Evolutionary conservation across 2,113 vertebrate genomes (phyloP), one percentile per base, ranked within the genome.

Genomic region (Oreochromis spilurus): DNA sequence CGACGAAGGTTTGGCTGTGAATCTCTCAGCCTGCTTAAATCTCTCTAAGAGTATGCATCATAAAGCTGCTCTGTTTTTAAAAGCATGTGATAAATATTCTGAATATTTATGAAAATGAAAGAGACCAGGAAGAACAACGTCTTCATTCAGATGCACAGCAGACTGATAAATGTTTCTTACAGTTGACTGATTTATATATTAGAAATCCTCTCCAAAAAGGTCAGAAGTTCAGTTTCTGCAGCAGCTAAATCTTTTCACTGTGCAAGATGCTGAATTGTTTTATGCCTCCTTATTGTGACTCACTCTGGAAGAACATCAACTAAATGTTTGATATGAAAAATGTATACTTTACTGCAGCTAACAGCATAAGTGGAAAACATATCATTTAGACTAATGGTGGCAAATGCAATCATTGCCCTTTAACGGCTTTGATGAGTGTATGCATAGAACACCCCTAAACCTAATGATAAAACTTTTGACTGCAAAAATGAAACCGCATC

Each of bases 51-150:
- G 84, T 75, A 84, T 77, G 84, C 60, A 79, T 82, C 84, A 92
- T 87, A 88, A 91, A 90, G 84, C 88, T 85, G 85, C 85, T 81
- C 84, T 84, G 84, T 88, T 92, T 90, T 89, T 87, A 86, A 92
- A 90, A 85, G 75, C 52, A 12, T 2, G 31, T 52, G 54, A 92
- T 85, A 87, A 92, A 94, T 88, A 94, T 82, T 24, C 55, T 81
- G 91, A 91, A 91, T 92, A 89, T 91, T 91, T 89, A 90, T 93
- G 93, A 91, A 94, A 93, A 93, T 88, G 84, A 92, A 90, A 80
- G 53, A 81, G 60, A 88, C 21, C 26, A 19, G 34, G 70, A 83
- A 89, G 83, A 91, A 90, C 45, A 86, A 67, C 87, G 86, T 86
- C 84, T 93, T 89, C 85, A 78, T 78, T 84, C 84, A 38, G 36